phyloP scores from a whole-genome alignment of 2,888 invertebrate species.

The Tinea semifulvella region DNA sequence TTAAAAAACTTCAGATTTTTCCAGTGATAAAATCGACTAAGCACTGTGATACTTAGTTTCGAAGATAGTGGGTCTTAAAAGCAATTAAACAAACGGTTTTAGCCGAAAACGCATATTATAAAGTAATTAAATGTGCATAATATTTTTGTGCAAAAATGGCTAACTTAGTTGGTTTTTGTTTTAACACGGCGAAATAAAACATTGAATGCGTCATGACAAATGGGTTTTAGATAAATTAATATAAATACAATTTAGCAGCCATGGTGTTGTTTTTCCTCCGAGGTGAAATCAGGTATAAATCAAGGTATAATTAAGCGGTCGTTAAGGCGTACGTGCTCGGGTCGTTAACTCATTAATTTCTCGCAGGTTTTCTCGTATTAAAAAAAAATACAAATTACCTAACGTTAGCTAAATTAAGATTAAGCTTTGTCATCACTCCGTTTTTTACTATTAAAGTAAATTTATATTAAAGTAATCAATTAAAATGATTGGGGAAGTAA shows the following conservation, averaged over 20 bases:
- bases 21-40: too few relatives aligned
- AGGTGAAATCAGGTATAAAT: conserved; percentile 25
- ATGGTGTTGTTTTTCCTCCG: conserved; percentile 7
- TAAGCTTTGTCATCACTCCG: conserved; percentile 5
- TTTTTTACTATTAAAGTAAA: neutral
- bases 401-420: conserved; percentile 9
- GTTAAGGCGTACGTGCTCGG: conserved; percentile 36
- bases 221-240: neutral
- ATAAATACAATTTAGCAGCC: neutral
- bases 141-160: too few relatives aligned
- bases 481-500: neutral
- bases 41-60: too few relatives aligned
- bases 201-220: too few relatives aligned
- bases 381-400: conserved; percentile 21
- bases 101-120: too few relatives aligned
- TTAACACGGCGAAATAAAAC: too few relatives aligned
- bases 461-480: conserved; percentile 2
- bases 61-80: too few relatives aligned
- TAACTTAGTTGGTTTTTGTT: too few relatives aligned
- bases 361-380: conserved; percentile 24
- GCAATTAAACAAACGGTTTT: too few relatives aligned
- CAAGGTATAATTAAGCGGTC: conserved; percentile 37
- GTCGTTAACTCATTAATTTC: conserved; percentile 37
- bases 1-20: too few relatives aligned
- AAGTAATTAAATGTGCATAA: too few relatives aligned